phyloP scores from a whole-genome alignment of 2,888 invertebrate genomes.

The Clitarchus hookeri region DNA sequence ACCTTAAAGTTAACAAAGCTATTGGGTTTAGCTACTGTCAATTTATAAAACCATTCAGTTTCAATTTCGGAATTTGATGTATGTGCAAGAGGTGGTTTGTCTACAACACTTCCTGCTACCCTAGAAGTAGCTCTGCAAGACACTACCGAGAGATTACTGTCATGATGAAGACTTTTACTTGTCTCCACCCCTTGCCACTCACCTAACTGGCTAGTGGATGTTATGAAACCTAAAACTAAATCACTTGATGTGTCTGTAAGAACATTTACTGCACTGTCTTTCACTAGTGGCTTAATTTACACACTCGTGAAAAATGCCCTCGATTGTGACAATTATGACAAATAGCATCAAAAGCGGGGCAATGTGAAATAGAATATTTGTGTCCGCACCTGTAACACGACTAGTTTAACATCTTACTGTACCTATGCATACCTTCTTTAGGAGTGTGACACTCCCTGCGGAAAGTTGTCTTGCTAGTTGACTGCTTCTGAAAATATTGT shows the following conservation, averaged over 20 bases:
- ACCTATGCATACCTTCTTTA: neutral
- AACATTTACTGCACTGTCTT: no score
- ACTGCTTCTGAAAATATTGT: no score
- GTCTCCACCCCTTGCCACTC: no score
- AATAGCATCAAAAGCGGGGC: neutral
- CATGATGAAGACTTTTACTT: no score
- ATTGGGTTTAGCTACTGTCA: neutral
- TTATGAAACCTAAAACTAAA: no score
- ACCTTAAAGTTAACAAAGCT: neutral
- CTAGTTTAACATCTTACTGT: neutral
- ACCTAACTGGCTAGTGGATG: no score
- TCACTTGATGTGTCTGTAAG: no score
- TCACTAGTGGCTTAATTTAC: no score
- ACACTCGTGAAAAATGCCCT: no score
- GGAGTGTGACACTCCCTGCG: no score
- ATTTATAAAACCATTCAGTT: neutral
- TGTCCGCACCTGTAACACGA: neutral
- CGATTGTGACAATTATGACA: no score
- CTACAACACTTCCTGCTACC: neutral
- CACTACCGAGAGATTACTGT: neutral
- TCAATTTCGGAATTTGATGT: neutral
- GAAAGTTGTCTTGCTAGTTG: no score
- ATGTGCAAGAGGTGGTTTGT: neutral
- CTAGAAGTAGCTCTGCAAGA: neutral
- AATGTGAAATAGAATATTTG: neutral